Base-by-base conservation (phyloP, 2,797 vertebrate species). In the Selene dorsalis region DNA sequence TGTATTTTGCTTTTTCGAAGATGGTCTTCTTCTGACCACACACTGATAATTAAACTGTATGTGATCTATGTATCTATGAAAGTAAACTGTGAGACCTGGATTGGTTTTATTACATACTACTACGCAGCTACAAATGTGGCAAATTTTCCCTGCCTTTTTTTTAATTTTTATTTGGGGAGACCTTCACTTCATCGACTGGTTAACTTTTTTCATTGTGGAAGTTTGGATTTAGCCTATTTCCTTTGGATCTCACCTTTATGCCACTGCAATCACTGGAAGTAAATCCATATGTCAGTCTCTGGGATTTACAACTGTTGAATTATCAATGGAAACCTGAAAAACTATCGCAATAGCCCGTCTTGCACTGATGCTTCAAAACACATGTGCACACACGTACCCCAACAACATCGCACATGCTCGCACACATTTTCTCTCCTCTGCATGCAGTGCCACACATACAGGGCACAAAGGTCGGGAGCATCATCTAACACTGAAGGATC, bases 401-500 rank as follows among this genome's bases (percentile, higher is more conserved):
- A 59, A 47, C 45, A 72, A 69, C 26, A 75, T 61, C 47, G 75
- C 17, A 76, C 71, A 72, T 50, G 43, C 57, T 71, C 32, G 39
- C 57, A 73, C 32, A 62, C 24, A 41, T 66, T 30, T 63, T 83
- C 62, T 82, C 14, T 39, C 52, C 82, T 87, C 72, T 88, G 91
- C 93, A 93, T 91, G 89, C 65, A 83, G 88, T 87, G 87, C 85
- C 83, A 55, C 77, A 87, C 67, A 83, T 83, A 80, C 45, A 74
- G 84, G 86, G 75, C 84, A 87, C 88, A 90, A 84, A 89, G 85
- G 93, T 95, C 94, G 94, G 93, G 91, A 94, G 88, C 78, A 84
- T 77, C 74, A 83, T 88, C 87, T 79, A 80, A 78, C 32, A 52
- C 67, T 88, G 66, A 84, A 77, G 55, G 69, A 74, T 65, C 69